phyloP scores from a whole-genome alignment of 2,888 invertebrate species.

The Andrena camellia region DNA sequence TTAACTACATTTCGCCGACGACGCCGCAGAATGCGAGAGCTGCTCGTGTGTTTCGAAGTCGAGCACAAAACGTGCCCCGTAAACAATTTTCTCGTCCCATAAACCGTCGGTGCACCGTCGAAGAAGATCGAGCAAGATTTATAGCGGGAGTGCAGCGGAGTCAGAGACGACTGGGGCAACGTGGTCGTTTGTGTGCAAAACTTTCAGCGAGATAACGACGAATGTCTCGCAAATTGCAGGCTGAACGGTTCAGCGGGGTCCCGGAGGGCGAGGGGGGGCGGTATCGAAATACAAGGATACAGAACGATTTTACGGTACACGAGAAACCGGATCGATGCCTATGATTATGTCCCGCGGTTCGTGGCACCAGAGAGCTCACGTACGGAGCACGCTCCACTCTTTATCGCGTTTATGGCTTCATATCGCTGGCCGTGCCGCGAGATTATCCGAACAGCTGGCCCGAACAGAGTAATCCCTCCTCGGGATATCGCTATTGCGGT shows the following conservation, averaged over 20 bases:
- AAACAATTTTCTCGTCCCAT: constrained; percentile 42
- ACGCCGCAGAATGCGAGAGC: neutral
- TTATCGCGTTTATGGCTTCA: constrained; percentile 72
- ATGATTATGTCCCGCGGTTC: constrained; percentile 65
- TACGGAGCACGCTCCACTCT: constrained; percentile 49
- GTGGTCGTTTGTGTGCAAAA: constrained; percentile 54
- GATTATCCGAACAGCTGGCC: constrained; percentile 55
- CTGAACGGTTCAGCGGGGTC: constrained; percentile 40
- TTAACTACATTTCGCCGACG: neutral
- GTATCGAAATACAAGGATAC: constrained; percentile 46
- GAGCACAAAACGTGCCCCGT: neutral
- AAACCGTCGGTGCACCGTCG: neutral
- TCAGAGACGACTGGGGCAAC: constrained; percentile 5
- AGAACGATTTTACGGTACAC: constrained; percentile 40
- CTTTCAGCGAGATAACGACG: constrained; percentile 59
- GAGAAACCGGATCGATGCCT: constrained; percentile 63
- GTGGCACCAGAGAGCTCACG: constrained; percentile 34
- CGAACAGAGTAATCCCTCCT: constrained; percentile 47
- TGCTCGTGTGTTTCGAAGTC: neutral
- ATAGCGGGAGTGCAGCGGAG: neutral
- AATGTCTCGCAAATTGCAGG: constrained; percentile 65
- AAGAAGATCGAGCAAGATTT: constrained; percentile 29
- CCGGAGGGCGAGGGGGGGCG: constrained; percentile 39
- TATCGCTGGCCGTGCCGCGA: constrained; percentile 47
- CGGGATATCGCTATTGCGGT: constrained; percentile 41